These are phyloP conservation scores for Xiphophorus couchianus DNA, from an alignment of 2,113 vertebrate species.

Conservation along the genomic window DNA sequence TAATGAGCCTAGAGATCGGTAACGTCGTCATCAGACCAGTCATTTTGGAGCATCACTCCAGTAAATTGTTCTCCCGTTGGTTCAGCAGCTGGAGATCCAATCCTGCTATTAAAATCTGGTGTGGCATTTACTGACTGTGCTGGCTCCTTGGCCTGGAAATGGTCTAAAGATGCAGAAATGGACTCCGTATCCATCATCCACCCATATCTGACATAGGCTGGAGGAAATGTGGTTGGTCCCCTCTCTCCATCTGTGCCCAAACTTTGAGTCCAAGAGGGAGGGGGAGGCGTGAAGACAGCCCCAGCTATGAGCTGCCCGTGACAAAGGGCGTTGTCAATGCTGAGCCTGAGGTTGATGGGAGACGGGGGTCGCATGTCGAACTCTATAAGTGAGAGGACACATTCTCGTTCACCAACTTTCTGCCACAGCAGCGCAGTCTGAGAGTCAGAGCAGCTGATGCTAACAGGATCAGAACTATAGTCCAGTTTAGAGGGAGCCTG, in stretches of 20 bases:
- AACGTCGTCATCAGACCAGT: conserved; percentile 80
- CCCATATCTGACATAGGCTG: conserved; percentile 40
- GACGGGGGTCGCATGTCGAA: conserved; percentile 85
- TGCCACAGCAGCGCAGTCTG: conserved; percentile 68
- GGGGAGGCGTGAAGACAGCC: conserved; percentile 80
- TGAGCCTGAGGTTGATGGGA: conserved; percentile 87
- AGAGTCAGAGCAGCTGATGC: conserved; percentile 40
- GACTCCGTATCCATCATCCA: conserved; percentile 77
- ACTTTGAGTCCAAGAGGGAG: conserved; percentile 68
- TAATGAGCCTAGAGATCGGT: conserved; percentile 82
- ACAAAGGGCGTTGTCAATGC: conserved; percentile 87
- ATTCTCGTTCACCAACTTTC: conserved; percentile 72
- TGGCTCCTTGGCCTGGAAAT: conserved; percentile 76
- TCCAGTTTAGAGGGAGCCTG: conserved; percentile 52
- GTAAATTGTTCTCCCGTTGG: conserved; percentile 47
- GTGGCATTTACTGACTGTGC: conserved; percentile 26
- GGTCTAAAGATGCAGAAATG: conserved; percentile 80
- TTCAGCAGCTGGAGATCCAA: conserved; percentile 18
- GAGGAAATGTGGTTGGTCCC: conserved; percentile 18
- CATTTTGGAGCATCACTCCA: conserved; percentile 59
- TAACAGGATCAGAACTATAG: conserved; percentile 34
- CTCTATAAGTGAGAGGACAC: conserved; percentile 84
- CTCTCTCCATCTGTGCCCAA: conserved; percentile 8
- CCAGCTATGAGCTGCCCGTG: conserved; percentile 80
- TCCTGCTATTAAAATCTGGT: conserved; percentile 22